Evolutionary conservation across 1,140 invertebrate genomes (phyloP), one percentile per base, ranked within the genome.

Genomic region (Eueides isabella): DNA sequence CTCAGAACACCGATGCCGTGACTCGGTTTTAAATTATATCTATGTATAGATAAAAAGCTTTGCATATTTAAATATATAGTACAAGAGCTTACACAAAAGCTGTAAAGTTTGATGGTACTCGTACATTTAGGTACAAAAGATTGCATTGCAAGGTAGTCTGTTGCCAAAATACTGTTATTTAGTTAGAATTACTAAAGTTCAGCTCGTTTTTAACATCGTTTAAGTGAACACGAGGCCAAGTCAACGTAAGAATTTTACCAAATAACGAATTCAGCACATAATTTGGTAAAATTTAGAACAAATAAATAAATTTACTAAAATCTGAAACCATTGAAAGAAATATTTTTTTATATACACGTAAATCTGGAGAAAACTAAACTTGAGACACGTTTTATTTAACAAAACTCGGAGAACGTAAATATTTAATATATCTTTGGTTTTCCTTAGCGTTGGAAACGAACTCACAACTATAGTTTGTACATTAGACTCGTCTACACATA

Each of bases 21-120:
- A 71, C 61, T 26, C 26, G 62, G n/a, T 26, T 71, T 31, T 33
- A 44, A 71, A 71, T 71, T 41, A 41, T 41, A 63, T 26, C 5
- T 55, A 55, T 9, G 0, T 48, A 48, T 19, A 19, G 41, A 7
- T 6, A 44, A 44, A 16, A 7, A 26, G 48, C 23, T 55, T 55
- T 55, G 19, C 48, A 23, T 23, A 55, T 26, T 26, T 55, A 55
- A 19, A 19, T 6, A 55, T 55, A 19, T 55, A 55, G 9, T 23
- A 55, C 9, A 7, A 5, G 7, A 2, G 19, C 11, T 55, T 55
- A 26, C 48, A 55, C 26, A 55, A 9, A 55, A 55, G 6, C 48
- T 55, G n/a, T 26, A 26, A 12, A 55, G 19, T 55, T 55, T 26
- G 48, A 26, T 26, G 12, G 12, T 55, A 55, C 2, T 26, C 11